Evolutionary conservation across 2,888 invertebrate genomes (phyloP).

Genomic region (Drosophila quinaria): DNA sequence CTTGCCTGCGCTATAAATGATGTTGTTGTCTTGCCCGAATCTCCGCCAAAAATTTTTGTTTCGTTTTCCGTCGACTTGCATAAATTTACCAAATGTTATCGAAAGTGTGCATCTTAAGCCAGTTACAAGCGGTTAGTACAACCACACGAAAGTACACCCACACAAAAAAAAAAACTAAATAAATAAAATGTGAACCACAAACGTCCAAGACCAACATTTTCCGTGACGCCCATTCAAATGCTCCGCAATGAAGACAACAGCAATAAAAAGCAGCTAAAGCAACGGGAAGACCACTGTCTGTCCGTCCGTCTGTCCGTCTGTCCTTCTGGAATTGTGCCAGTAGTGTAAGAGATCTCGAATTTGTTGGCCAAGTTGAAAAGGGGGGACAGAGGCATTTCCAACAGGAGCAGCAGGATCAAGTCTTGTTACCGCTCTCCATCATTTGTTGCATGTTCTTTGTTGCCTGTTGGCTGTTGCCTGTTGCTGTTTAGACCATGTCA

Average conservation of each 20-base stretch:
- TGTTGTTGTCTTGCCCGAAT: constrained; percentile 53
- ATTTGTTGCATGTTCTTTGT: constrained; percentile 60
- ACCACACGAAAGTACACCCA: constrained; percentile 36
- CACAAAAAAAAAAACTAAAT: constrained; percentile 24
- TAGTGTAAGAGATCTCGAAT: constrained; percentile 49
- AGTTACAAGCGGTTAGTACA: constrained; percentile 61
- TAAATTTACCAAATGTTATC: constrained; percentile 73
- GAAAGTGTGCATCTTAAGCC: constrained; percentile 76
- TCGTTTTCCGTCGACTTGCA: constrained; percentile 59
- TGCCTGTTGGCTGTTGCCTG: constrained; percentile 26
- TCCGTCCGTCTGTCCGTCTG: constrained; percentile 15
- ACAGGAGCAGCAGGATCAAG: constrained; percentile 73
- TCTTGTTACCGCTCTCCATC: constrained; percentile 66
- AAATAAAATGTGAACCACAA: constrained; percentile 17
- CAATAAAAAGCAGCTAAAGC: constrained; percentile 40
- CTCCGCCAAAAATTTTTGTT: constrained; percentile 44
- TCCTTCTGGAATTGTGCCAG: constrained; percentile 58
- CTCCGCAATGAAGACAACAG: constrained; percentile 66
- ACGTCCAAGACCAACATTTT: constrained; percentile 14
- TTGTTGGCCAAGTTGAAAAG: constrained; percentile 5
- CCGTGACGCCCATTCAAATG: constrained; percentile 51
- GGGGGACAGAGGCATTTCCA: constrained; percentile 38
- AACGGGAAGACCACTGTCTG: constrained; percentile 42
- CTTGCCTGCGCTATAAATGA: constrained; percentile 52
- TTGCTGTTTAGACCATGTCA: constrained; percentile 70